Percentiles rank a stretch among this genome's conserved stretches.
These are phyloP conservation scores for Polyergus mexicanus DNA, from an alignment of 1,140 invertebrate species.

Conservation along the genomic window DNA sequence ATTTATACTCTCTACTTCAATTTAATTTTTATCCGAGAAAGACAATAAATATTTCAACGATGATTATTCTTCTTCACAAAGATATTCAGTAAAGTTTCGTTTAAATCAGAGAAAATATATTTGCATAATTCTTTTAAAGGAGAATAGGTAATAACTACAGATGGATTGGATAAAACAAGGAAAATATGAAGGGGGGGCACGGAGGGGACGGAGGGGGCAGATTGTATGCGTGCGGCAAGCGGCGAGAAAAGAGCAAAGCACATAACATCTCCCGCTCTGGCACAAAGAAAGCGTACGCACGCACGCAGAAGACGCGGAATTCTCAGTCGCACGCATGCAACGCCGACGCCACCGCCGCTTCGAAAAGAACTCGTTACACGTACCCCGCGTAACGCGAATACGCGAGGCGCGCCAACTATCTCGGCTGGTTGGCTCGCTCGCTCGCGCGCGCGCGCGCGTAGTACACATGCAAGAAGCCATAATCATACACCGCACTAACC, in stretches of 20 bases:
- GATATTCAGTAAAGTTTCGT: not conserved
- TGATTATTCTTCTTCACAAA: not conserved
- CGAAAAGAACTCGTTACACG: not conserved
- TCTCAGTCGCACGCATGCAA: slow-evolving; percentile 30
- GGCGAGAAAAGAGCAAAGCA: not conserved
- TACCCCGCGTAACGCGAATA: slow-evolving; percentile 35
- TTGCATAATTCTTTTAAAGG: not conserved
- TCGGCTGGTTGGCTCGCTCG: slow-evolving; percentile 57
- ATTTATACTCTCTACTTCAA: not conserved
- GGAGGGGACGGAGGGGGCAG: not conserved
- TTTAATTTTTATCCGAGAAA: not conserved
- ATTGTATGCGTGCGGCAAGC: not conserved
- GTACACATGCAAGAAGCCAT: slow-evolving; percentile 55
- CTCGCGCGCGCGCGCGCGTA: slow-evolving; percentile 44
- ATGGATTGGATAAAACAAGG: not conserved
- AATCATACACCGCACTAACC: slow-evolving; percentile 75
- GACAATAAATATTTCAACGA: not conserved
- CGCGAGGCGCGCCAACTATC: slow-evolving; percentile 65
- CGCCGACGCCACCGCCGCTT: not conserved
- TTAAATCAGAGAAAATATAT: not conserved
- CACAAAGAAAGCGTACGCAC: slow-evolving; percentile 36
- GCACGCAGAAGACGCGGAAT: slow-evolving; percentile 15
- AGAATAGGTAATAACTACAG: not conserved
- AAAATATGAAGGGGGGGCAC: not conserved
- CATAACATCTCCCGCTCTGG: slow-evolving; percentile 9